Evolutionary conservation across 2,113 vertebrate species (phyloP).

Genomic region (Gobiocypris rarus): DNA sequence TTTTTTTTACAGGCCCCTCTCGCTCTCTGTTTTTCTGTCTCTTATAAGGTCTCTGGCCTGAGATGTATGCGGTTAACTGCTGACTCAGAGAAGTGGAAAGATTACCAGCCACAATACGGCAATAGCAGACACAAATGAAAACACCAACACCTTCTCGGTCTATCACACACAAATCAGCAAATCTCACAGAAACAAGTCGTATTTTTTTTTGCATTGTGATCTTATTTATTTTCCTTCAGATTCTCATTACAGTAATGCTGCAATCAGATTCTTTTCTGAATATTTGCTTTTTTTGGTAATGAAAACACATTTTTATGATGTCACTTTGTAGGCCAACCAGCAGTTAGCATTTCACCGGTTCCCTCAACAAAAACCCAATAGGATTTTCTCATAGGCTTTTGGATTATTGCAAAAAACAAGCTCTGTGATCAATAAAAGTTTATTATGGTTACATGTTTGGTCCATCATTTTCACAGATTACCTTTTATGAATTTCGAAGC

Average conservation of each 20-base stretch:
- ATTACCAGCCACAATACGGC: neutral
- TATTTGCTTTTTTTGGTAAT: neutral
- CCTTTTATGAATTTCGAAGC: no score
- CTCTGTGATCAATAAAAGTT: no score
- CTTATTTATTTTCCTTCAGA: neutral
- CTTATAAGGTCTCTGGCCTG: conserved; percentile 37
- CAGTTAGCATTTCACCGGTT: no score
- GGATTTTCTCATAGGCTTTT: no score
- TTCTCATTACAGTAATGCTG: neutral
- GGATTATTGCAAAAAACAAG: no score
- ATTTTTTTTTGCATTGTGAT: neutral
- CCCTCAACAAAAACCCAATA: no score
- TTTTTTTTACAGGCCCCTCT: neutral
- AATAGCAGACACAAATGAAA: neutral
- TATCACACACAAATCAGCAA: neutral
- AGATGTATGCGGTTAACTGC: conserved; percentile 3
- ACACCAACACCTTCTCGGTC: neutral
- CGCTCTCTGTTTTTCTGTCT: conserved; percentile 1
- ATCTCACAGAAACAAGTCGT: neutral
- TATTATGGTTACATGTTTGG: no score
- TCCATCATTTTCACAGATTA: no score
- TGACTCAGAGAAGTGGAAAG: conserved; percentile 25
- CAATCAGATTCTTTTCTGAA: no score
- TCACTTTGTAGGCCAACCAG: no score
- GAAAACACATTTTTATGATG: neutral